Conservation (phyloP, 2,888 invertebrate species). For the Nomada goodeniana region DNA sequence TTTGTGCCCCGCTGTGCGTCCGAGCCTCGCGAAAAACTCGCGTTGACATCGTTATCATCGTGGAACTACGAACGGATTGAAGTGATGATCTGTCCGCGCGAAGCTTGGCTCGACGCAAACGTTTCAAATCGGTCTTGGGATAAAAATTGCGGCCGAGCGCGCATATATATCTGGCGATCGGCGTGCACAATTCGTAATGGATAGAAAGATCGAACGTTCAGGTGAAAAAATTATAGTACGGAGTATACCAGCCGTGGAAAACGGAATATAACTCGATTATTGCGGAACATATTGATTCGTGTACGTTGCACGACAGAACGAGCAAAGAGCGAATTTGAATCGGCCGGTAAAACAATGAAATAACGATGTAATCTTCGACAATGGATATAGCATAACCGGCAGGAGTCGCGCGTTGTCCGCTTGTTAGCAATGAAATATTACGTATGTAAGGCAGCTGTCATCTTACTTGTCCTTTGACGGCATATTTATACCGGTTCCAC, state of each 20-base stretch:
- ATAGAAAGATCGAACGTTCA: not conserved
- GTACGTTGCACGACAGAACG: slow-evolving; percentile 38
- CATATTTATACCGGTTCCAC: slow-evolving; percentile 64
- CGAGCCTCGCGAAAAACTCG: too few relatives aligned
- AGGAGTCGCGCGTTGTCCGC: slow-evolving; percentile 57
- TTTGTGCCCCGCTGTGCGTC: too few relatives aligned
- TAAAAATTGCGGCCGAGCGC: too few relatives aligned
- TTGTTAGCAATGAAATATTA: slow-evolving; percentile 68
- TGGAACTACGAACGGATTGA: too few relatives aligned
- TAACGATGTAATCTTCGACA: slow-evolving; percentile 69
- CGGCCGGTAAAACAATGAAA: slow-evolving; percentile 64
- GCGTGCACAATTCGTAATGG: too few relatives aligned
- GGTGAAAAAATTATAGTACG: not conserved
- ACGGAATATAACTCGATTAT: slow-evolving; percentile 61
- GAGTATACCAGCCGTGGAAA: not conserved
- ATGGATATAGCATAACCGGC: slow-evolving; percentile 63
- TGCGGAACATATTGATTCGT: slow-evolving; percentile 65
- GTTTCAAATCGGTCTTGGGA: too few relatives aligned
- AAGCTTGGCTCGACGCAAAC: too few relatives aligned
- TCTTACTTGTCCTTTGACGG: slow-evolving; percentile 65
- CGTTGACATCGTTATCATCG: too few relatives aligned
- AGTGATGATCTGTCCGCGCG: too few relatives aligned
- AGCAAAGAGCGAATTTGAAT: slow-evolving; percentile 62
- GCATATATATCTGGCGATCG: too few relatives aligned
- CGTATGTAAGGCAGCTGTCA: slow-evolving; percentile 64